Evolutionary conservation across 2,797 vertebrate genomes (phyloP).

Genomic region (Ataeniobius toweri): DNA sequence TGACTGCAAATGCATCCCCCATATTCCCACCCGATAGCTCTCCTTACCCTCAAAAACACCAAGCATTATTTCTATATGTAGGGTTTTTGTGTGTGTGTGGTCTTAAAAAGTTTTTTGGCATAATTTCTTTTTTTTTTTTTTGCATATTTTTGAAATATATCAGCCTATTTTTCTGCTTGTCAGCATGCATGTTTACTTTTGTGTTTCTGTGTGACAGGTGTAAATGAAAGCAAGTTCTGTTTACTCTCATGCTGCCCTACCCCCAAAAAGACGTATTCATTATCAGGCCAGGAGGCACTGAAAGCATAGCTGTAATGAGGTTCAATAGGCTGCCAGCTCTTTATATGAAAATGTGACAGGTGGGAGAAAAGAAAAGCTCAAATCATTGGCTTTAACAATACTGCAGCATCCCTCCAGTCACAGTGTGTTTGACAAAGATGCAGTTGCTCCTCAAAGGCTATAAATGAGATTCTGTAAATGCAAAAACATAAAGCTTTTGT

Average conservation of each 20-base stretch:
- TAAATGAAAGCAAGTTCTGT: conserved; percentile 47
- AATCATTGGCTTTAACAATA: conserved; percentile 47
- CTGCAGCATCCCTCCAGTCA: conserved; percentile 42
- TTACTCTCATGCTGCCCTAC: conserved; percentile 48
- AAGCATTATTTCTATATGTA: conserved; percentile 24
- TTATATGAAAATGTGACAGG: conserved; percentile 59
- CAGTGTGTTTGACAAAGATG: conserved; percentile 26
- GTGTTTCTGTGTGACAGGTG: conserved; percentile 49
- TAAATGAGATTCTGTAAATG: conserved; percentile 12
- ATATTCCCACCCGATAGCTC: conserved; percentile 23
- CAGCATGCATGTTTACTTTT: conserved; percentile 10
- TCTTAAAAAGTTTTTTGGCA: conserved; percentile 19
- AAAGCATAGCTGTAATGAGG: conserved; percentile 60
- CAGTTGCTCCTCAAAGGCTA: conserved; percentile 12
- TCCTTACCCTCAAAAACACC: conserved; percentile 30
- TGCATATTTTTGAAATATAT: conserved; percentile 39
- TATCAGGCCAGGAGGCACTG: conserved; percentile 40
- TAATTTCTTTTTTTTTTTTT: conserved; percentile 34
- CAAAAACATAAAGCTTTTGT: neutral
- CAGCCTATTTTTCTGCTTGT: conserved; percentile 43
- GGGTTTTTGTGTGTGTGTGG: conserved; percentile 4
- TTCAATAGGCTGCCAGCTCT: conserved; percentile 58
- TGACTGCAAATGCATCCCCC: conserved; percentile 47
- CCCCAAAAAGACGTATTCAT: conserved; percentile 59
- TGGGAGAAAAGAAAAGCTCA: conserved; percentile 40